These are phyloP conservation scores for Acrossocheilus wenchowensis DNA, from an alignment of 2,797 vertebrate species.

Conservation along the genomic window DNA sequence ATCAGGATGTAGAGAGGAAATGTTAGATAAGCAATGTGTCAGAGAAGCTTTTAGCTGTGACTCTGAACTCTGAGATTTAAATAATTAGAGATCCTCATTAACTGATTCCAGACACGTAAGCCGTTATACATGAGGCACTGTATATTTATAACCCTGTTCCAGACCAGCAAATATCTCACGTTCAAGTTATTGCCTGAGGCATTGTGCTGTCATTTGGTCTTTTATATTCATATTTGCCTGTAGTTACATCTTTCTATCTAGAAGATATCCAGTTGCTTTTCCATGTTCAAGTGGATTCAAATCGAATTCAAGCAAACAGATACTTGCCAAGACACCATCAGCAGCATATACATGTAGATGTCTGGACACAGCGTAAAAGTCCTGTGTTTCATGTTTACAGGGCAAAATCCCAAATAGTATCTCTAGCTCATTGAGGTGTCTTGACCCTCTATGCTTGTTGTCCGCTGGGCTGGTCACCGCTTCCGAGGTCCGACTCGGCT, in stretches of 20 bases:
- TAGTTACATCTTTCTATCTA: neutral
- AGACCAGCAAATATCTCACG: constrained; percentile 39
- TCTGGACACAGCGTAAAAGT: neutral
- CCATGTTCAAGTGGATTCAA: neutral
- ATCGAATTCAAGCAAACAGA: neutral
- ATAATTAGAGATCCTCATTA: constrained; percentile 20
- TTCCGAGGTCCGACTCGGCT: constrained; percentile 70
- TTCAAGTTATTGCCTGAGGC: constrained; percentile 23
- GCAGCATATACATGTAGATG: neutral
- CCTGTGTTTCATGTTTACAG: neutral
- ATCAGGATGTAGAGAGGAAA: constrained; percentile 15
- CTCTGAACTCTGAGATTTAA: constrained; percentile 13
- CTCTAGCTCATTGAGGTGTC: neutral
- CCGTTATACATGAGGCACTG: constrained; percentile 35
- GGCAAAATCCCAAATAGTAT: neutral
- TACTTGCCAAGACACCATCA: neutral
- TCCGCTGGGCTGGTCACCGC: constrained; percentile 69
- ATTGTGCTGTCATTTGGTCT: neutral
- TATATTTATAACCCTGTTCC: constrained; percentile 43
- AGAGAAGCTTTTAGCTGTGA: constrained; percentile 17
- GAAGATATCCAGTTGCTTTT: constrained; percentile 8
- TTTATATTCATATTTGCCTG: neutral
- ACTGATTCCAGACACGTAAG: constrained; percentile 3
- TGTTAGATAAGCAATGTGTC: neutral
- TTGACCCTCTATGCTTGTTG: constrained; percentile 55